Base-by-base conservation (phyloP, 1,140 invertebrate species). In the Polypedilum pembai region DNA sequence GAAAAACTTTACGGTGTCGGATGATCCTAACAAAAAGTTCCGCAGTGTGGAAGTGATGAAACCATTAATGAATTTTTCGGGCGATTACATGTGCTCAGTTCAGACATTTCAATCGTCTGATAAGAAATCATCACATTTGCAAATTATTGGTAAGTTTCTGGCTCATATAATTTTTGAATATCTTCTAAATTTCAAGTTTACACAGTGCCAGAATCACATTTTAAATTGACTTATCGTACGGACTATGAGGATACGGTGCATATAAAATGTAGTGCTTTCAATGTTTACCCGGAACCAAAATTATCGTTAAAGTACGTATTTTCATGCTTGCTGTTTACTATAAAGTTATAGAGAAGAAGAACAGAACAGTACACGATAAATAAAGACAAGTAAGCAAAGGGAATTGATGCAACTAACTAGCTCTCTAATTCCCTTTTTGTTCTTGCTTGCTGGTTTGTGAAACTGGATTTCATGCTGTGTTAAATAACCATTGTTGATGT, bases 31-130 rank as follows among this genome's bases (percentile, higher is more conserved):
- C 78, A 80, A 81, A 75, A 41, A 56, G 15, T 41, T 73, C 73
- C 80, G 81, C 77, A 79, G 79, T 76, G 79, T 82, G 77, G 80
- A 80, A 77, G 82, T 82, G 78, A 82, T 79, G 76, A 80, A 81
- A 76, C 81, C 81, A 76, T 78, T 81, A 76, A 79, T 79, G 80
- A 82, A 82, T 79, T 81, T 82, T 80, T 80, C 81, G 73, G 81
- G 81, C 63, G 81, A 82, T 77, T 82, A 82, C 75, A 80, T 81
- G 73, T 82, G 81, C 78, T 77, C 80, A 45, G 81, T 82, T 73
- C 80, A 82, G 76, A 82, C 81, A 74, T 82, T 80, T 76, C 78
- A 82, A 76, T 80, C 81, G 21, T 80, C 81, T 77, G 81, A 82
- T 78, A 81, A 80, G 77, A 80, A 79, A 76, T 80, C 80, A 78